These are phyloP conservation scores for Trissolcus brochymenae DNA, from an alignment of 2,888 invertebrate genomes.

Conservation along the genomic window DNA sequence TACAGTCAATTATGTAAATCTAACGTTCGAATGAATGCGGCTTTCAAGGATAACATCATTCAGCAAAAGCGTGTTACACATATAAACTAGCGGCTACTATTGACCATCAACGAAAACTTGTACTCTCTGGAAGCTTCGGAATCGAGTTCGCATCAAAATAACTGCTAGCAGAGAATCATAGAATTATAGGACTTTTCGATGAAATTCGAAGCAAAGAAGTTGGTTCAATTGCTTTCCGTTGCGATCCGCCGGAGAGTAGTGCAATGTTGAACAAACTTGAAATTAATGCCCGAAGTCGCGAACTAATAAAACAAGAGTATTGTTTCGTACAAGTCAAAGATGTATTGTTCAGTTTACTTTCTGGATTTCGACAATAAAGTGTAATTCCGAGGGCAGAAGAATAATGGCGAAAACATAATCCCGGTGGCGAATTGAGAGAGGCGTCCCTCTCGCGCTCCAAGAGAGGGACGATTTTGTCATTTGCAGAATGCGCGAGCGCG, in stretches of 20 bases:
- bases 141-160: conserved; percentile 17
- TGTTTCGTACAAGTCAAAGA: conserved; percentile 46
- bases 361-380: conserved; percentile 38
- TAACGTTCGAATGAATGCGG: no score
- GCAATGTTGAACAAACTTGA: conserved; percentile 44
- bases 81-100: background rate
- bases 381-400: conserved; percentile 9
- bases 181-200: conserved; percentile 34
- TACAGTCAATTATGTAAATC: conserved; percentile 24
- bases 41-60: no score
- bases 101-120: background rate
- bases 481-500: background rate
- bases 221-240: conserved; percentile 39
- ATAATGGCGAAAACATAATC: conserved; percentile 17
- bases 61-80: conserved; percentile 1
- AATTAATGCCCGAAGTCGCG: conserved; percentile 48
- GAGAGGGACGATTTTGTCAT: conserved; percentile 16
- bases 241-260: conserved; percentile 7
- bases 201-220: conserved; percentile 43
- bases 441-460: no score
- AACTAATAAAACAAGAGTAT: conserved; percentile 51
- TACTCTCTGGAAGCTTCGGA: background rate
- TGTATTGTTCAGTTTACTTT: conserved; percentile 46
- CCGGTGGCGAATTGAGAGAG: conserved; percentile 9
- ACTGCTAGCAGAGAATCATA: conserved; percentile 10